phyloP scores from a whole-genome alignment of 2,797 vertebrate species.

The Lacerta agilis region DNA sequence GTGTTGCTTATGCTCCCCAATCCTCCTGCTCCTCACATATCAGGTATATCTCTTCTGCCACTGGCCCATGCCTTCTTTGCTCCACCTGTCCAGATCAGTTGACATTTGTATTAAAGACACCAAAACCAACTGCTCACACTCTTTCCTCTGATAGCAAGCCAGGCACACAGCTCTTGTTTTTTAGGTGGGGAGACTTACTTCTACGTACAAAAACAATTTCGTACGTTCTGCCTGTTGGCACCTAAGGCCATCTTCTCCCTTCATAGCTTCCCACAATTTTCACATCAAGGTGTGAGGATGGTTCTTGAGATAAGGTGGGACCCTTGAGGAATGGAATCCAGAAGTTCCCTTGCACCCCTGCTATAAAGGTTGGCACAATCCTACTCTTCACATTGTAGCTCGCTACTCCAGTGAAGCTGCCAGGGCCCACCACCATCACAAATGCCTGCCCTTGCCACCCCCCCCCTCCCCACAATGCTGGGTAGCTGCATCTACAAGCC shows the following conservation, averaged over 20 bases:
- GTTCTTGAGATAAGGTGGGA: not conserved
- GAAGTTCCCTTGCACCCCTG: too few relatives aligned
- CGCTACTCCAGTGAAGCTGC: not conserved
- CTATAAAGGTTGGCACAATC: not conserved
- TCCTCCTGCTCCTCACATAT: too few relatives aligned
- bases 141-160: not conserved
- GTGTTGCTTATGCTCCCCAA: not conserved
- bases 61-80: not conserved
- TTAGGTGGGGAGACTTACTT: not conserved
- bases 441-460: too few relatives aligned
- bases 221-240: not conserved
- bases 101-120: slow-evolving; percentile 35
- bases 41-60: not conserved
- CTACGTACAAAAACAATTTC: not conserved
- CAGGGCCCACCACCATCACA: not conserved
- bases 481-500: not conserved
- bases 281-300: not conserved
- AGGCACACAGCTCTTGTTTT: not conserved
- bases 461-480: not conserved
- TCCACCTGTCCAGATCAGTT: not conserved
- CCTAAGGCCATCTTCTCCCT: not conserved
- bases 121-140: not conserved
- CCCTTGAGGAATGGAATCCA: not conserved
- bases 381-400: not conserved
- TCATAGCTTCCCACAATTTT: not conserved